phyloP scores from a whole-genome alignment of 2,797 vertebrate species.

The Lycodopsis pacificus region DNA sequence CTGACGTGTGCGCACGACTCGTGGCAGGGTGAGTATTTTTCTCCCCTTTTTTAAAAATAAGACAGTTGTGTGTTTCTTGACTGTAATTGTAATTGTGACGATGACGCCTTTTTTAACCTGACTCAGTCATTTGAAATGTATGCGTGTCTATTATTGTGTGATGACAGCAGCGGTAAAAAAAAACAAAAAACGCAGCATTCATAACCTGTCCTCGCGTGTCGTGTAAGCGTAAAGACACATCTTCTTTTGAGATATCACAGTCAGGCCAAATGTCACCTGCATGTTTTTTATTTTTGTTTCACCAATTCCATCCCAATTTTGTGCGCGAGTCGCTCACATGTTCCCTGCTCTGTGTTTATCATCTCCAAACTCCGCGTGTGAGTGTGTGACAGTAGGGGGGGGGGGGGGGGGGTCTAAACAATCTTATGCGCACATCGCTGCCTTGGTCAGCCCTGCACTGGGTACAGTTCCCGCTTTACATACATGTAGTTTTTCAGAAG shows the following conservation, averaged over 20 bases:
- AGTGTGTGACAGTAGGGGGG: constrained; percentile 36
- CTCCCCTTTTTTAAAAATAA: neutral
- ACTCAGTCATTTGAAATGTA: constrained; percentile 24
- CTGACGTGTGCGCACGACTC: constrained; percentile 79
- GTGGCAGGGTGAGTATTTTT: constrained; percentile 78
- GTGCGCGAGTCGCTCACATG: constrained; percentile 49
- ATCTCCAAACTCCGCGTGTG: constrained; percentile 70
- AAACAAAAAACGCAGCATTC: constrained; percentile 40
- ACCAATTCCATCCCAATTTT: neutral
- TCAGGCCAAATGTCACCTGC: constrained; percentile 10
- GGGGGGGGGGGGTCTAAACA: constrained; percentile 29
- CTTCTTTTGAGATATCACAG: neutral
- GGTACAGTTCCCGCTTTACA: constrained; percentile 3
- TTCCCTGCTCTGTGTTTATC: constrained; percentile 66
- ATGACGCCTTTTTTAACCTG: constrained; percentile 40
- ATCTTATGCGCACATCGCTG: constrained; percentile 49
- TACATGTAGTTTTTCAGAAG: constrained; percentile 8
- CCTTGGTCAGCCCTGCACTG: constrained; percentile 16
- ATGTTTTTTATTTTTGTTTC: neutral
- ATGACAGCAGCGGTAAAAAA: constrained; percentile 35
- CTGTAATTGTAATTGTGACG: constrained; percentile 3
- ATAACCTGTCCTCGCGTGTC: constrained; percentile 41
- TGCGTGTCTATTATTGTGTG: constrained; percentile 7
- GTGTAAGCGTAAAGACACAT: constrained; percentile 52
- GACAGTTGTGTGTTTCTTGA: constrained; percentile 33